Evolutionary conservation across 2,797 vertebrate species (phyloP).

Genomic region (Lepus townsendii): DNA sequence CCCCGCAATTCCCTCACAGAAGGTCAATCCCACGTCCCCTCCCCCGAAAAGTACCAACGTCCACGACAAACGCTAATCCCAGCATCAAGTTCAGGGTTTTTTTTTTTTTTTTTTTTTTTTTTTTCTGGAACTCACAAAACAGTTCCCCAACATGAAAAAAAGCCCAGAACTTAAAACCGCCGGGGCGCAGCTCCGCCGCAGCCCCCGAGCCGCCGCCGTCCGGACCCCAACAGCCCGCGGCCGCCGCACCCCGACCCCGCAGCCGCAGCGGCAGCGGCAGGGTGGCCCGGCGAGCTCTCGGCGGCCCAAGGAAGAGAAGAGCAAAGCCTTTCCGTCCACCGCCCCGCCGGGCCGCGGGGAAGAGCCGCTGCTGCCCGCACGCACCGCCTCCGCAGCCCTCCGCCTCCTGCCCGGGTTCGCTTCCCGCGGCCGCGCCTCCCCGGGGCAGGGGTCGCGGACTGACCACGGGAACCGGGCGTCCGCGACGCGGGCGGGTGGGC

Average conservation of each 20-base stretch:
- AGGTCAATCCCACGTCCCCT: not conserved
- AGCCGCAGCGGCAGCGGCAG: too few species aligned
- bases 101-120: too few species aligned
- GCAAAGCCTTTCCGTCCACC: not conserved
- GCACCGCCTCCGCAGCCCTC: not conserved
- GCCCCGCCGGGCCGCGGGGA: not conserved
- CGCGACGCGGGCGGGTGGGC: too few species aligned
- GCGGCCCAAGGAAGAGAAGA: rapidly evolving
- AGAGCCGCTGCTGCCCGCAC: not conserved
- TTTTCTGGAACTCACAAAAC: not conserved
- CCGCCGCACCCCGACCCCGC: too few species aligned
- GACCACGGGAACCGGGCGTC: too few species aligned
- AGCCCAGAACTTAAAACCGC: too few species aligned
- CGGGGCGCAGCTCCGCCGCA: too few species aligned
- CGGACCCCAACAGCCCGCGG: too few species aligned
- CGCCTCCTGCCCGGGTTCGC: not conserved
- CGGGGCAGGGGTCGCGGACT: rapidly evolving
- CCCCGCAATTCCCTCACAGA: not conserved
- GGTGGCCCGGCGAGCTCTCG: too few species aligned
- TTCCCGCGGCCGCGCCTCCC: not conserved
- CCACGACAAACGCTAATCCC: not conserved
- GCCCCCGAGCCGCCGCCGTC: too few species aligned
- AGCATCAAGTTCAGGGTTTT: too few species aligned
- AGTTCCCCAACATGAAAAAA: too few species aligned
- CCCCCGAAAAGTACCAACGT: not conserved